Percentiles rank a stretch among this genome's conserved stretches.
Conservation (phyloP, 2,113 vertebrate species). For the Taurulus bubalis region DNA sequence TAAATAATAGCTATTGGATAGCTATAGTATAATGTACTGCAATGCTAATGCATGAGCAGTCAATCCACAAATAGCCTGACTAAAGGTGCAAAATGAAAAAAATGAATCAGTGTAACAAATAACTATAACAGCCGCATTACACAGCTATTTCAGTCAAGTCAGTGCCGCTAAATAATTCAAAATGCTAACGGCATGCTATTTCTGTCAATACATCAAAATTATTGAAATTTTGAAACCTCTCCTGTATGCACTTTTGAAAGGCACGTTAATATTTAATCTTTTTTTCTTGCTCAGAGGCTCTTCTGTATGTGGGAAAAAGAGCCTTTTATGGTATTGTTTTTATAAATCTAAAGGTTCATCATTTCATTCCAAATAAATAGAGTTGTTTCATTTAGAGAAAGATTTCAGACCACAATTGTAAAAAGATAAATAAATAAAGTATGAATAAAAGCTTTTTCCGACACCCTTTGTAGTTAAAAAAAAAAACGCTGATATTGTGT, state of each 20-base stretch:
- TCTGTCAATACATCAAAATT: slow-evolving; percentile 2
- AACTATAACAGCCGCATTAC: not conserved
- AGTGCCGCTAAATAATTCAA: not conserved
- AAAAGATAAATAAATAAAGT: not conserved
- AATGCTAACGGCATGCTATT: not conserved
- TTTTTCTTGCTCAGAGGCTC: slow-evolving; percentile 1
- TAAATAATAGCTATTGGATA: not conserved
- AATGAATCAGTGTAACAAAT: not conserved
- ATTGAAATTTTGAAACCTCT: slow-evolving; percentile 17
- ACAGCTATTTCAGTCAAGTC: not conserved
- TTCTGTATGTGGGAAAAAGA: not conserved
- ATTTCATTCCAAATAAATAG: not conserved
- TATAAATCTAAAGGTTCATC: slow-evolving; percentile 18
- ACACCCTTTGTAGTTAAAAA: slow-evolving; percentile 18
- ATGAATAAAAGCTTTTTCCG: slow-evolving; percentile 20
- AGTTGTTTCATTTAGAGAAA: slow-evolving; percentile 1
- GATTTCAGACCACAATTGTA: slow-evolving; percentile 7
- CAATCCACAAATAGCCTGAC: not conserved
- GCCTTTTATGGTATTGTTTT: not conserved
- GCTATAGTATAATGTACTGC: not conserved
- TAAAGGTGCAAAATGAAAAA: not conserved
- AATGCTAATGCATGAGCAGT: not conserved
- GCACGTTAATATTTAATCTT: not conserved
- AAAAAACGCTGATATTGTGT: slow-evolving; percentile 47
- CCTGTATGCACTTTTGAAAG: not conserved